Evolutionary conservation across 2,888 invertebrate genomes (phyloP).

Genomic region (Drosophila suboccidentalis): DNA sequence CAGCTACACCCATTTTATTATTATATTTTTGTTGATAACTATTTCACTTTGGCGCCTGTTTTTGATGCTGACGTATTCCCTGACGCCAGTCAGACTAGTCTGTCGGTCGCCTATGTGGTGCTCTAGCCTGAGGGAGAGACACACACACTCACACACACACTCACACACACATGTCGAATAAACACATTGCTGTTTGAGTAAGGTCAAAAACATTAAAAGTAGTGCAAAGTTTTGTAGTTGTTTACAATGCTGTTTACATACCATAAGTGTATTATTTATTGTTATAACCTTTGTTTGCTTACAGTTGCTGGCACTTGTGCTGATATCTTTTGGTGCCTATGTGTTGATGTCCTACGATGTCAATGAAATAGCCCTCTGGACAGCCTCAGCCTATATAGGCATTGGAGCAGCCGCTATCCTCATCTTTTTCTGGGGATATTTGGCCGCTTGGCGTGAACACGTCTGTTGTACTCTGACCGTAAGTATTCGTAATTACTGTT

Average conservation of each 20-base stretch:
- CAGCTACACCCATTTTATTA: not conserved
- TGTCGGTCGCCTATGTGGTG: conserved; percentile 52
- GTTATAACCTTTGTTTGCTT: conserved; percentile 4
- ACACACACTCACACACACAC: not conserved
- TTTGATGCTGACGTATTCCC: conserved; percentile 16
- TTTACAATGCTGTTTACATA: conserved; percentile 3
- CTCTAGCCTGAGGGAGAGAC: conserved; percentile 3
- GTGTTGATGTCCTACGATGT: conserved; percentile 65
- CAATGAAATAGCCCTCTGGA: conserved; percentile 54
- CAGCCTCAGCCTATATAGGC: conserved; percentile 65
- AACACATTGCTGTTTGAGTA: conserved; percentile 23
- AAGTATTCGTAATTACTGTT: conserved; percentile 81
- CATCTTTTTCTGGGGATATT: conserved; percentile 95
- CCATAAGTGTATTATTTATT: not conserved
- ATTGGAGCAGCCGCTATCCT: conserved; percentile 69
- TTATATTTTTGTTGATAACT: not conserved
- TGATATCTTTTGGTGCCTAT: conserved; percentile 79
- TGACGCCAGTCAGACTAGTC: conserved; percentile 68
- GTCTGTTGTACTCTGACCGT: conserved; percentile 95
- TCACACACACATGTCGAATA: not conserved
- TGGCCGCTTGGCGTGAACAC: conserved; percentile 94
- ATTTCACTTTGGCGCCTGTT: not conserved
- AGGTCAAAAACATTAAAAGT: conserved; percentile 45
- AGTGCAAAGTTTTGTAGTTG: conserved; percentile 16
- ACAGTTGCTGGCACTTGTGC: conserved; percentile 77